Base-by-base conservation (phyloP, 2,888 invertebrate genomes). In the Apamea monoglypha region DNA sequence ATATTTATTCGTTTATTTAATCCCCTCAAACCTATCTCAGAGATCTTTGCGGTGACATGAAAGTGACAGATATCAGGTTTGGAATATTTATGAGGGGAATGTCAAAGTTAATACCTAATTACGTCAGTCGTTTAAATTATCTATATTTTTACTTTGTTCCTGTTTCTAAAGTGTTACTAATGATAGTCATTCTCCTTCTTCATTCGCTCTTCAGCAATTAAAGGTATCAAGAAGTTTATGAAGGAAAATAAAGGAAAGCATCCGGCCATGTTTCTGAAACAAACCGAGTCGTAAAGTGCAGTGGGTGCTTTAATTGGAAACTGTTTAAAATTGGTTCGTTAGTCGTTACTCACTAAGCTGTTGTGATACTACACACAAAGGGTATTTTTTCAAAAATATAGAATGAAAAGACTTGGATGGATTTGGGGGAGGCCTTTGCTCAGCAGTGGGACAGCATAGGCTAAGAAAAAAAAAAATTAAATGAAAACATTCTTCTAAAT, bases 271-370 rank as follows among this genome's bases (percentile, higher is more conserved):
- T 47, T 84, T 66, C 53, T 59, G 40, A 59, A 53, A 67, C 36
- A n/a, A 70, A 74, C 36, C n/a, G n/a, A 56, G n/a, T 84, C 84
- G 70, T 84, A 84, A 82, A 82, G 53, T 12, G 73, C 80, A 84
- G 72, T 64, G 56, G 72, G 47, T 70, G 70, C 66, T 74, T 47
- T 82, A 78, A 84, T 82, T 84, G 78, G 68, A 86, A 84, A 82
- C 82, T 59, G 69, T 85, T 82, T 86, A 70, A 63, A 80, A 75
- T 75, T 73, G 82, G 74, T 25, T 74, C 66, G 66, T 84, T 80
- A 84, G 53, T 77, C 2, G 36, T 77, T 69, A 44, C 14, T 40
- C 16, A 66, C 29, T 78, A 10, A 67, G 16, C 50, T 47, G 16
- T 44, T 68, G 16, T 56, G 29, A 70, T 63, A 53, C 14, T 56